A percentile compares a stretch with the other conserved stretches of the same genome.
Evolutionary conservation across 2,113 vertebrate genomes (phyloP).

Genomic region (Colossoma macropomum): DNA sequence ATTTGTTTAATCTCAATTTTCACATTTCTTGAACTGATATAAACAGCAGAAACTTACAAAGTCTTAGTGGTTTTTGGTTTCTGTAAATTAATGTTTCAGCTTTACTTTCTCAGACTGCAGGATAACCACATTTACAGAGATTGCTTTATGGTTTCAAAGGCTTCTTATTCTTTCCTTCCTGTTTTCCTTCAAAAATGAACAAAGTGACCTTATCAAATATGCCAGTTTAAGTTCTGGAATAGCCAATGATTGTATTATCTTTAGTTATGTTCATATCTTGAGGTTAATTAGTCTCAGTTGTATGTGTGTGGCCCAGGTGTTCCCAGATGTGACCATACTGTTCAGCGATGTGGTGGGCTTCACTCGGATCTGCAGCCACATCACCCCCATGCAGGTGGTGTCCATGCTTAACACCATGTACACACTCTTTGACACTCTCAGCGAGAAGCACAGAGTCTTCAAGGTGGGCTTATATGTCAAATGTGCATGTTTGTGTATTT

Average conservation of each 20-base stretch:
- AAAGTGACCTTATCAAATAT: too few relatives aligned
- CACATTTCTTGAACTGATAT: too few relatives aligned
- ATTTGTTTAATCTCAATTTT: too few relatives aligned
- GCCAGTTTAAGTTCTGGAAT: too few relatives aligned
- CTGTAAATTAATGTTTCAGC: too few relatives aligned
- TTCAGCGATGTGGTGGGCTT: slow-evolving; percentile 80
- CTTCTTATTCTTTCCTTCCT: too few relatives aligned
- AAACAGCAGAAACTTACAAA: too few relatives aligned
- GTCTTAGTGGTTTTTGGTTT: too few relatives aligned
- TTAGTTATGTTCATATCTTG: neutral
- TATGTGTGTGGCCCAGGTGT: slow-evolving; percentile 64
- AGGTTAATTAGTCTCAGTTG: neutral
- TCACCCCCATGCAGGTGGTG: slow-evolving; percentile 78
- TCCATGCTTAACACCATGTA: slow-evolving; percentile 81
- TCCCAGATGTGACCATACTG: slow-evolving; percentile 78
- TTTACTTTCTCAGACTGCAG: too few relatives aligned
- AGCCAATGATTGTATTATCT: neutral
- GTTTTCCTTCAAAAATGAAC: too few relatives aligned
- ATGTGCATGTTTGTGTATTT: neutral
- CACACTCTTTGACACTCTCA: slow-evolving; percentile 79
- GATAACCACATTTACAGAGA: too few relatives aligned
- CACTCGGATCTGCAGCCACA: slow-evolving; percentile 79
- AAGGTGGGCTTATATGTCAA: slow-evolving; percentile 64
- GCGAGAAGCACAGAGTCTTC: slow-evolving; percentile 78
- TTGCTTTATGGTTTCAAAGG: too few relatives aligned